Conservation (phyloP, 2,113 vertebrate species). For the Pteruthius melanotis region DNA sequence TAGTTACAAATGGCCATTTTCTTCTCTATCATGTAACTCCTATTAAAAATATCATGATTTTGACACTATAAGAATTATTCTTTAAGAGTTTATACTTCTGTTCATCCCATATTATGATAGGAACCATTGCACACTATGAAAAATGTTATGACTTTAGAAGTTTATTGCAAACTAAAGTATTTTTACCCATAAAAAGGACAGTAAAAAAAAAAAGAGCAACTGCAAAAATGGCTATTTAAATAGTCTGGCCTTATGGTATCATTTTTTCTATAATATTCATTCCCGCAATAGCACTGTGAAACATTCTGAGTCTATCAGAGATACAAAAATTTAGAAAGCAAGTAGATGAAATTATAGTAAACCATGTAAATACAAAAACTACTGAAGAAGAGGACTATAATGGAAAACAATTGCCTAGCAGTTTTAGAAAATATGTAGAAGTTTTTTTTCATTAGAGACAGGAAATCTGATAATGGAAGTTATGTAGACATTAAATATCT, state of each 20-base stretch:
- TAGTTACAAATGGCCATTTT: not conserved
- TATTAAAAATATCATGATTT: not conserved
- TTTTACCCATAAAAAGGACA: not conserved
- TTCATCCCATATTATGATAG: not conserved
- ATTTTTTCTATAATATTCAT: not conserved
- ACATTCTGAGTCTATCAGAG: not conserved
- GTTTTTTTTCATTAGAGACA: not conserved
- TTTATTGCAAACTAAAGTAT: not conserved
- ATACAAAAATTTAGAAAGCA: not conserved
- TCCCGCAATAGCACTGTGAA: not conserved
- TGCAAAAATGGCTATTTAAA: not conserved
- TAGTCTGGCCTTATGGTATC: not conserved
- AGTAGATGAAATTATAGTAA: not conserved
- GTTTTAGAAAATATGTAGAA: not conserved
- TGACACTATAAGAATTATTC: not conserved
- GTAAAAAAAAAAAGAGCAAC: not conserved
- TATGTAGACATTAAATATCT: not conserved
- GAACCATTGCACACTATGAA: not conserved
- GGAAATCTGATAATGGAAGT: not conserved
- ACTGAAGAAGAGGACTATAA: not conserved
- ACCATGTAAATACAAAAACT: not conserved
- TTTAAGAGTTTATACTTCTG: not conserved
- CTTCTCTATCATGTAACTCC: not conserved
- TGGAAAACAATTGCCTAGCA: not conserved
- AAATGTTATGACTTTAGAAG: not conserved